Percentiles rank a stretch among this genome's conserved stretches.
These are phyloP conservation scores for Sternotherus odoratus DNA, from an alignment of 2,797 vertebrate genomes.

Conservation along the genomic window DNA sequence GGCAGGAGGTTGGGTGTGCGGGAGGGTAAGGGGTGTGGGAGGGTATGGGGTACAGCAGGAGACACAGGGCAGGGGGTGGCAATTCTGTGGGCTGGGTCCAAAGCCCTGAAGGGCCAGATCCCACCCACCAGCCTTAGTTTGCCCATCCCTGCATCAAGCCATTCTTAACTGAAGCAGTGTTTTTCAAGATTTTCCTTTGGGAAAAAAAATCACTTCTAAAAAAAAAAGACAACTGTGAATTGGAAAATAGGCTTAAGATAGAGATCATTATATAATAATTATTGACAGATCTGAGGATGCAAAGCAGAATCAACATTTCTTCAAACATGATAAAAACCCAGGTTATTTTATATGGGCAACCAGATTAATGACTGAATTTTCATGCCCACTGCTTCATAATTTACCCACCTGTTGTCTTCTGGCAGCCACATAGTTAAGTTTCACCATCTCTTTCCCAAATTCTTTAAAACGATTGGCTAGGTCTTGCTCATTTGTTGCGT, in stretches of 20 bases:
- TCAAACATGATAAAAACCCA: background rate
- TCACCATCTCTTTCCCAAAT: slow-evolving; percentile 99
- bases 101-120: too few species aligned
- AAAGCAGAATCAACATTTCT: background rate
- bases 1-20: too few species aligned
- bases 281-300: background rate
- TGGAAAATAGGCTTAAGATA: background rate
- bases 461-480: slow-evolving; percentile 98
- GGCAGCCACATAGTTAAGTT: slow-evolving; percentile 97
- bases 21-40: too few species aligned
- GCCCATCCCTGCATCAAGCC: background rate
- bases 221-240: background rate
- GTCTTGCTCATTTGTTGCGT: slow-evolving; percentile 97
- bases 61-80: too few species aligned
- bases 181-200: background rate
- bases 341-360: background rate
- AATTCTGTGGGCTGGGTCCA: too few species aligned
- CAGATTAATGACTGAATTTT: background rate
- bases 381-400: background rate
- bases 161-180: background rate
- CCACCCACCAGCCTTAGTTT: too few species aligned
- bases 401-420: slow-evolving; percentile 93
- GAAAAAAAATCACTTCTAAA: background rate
- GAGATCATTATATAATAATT: background rate
- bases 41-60: too few species aligned